Evolutionary conservation across 2,797 vertebrate species (phyloP).

Genomic region (Lates japonicus): DNA sequence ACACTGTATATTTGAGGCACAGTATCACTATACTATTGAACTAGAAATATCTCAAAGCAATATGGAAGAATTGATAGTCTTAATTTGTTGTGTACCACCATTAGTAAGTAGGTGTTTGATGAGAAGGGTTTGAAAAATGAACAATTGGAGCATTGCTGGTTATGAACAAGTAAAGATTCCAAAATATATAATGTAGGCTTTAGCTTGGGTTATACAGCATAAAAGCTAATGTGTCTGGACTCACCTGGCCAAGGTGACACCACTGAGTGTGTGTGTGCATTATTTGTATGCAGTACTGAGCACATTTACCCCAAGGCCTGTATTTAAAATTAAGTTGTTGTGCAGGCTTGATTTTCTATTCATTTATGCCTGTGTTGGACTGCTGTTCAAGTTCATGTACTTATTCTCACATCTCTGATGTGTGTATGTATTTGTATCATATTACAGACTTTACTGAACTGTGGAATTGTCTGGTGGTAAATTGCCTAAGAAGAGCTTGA

Average conservation of each 20-base stretch:
- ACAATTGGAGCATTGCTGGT: neutral
- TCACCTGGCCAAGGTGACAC: constrained; percentile 34
- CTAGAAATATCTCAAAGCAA: too few relatives aligned
- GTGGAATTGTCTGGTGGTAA: neutral
- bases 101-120: too few relatives aligned
- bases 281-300: constrained; percentile 7
- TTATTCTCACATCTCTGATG: constrained; percentile 3
- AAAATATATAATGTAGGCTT: neutral
- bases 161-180: neutral
- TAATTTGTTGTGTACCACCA: too few relatives aligned
- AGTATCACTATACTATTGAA: too few relatives aligned
- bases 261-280: neutral
- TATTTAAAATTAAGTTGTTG: constrained; percentile 30
- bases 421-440: neutral
- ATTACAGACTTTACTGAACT: neutral
- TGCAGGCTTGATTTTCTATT: constrained; percentile 9
- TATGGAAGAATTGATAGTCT: too few relatives aligned
- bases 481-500: neutral
- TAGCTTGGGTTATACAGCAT: neutral
- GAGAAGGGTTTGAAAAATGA: neutral
- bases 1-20: too few relatives aligned
- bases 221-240: neutral
- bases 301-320: constrained; percentile 28
- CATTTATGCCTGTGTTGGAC: constrained; percentile 6
- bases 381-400: constrained; percentile 14